Conservation (phyloP, 2,888 invertebrate species). For the Brachyptera putata region DNA sequence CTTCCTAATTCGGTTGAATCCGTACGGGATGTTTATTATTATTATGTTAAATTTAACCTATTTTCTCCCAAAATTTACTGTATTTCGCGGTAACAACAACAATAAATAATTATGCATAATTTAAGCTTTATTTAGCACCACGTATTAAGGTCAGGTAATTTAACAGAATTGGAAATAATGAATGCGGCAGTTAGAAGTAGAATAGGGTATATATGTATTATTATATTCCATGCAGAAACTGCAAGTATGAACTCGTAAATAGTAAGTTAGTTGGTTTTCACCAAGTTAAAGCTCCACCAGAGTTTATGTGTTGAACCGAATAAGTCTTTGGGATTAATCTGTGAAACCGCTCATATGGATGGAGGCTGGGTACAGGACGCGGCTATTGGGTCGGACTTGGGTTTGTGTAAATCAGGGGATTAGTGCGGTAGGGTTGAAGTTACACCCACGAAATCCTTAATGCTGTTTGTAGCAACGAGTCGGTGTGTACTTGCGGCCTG, state of each 20-base stretch:
- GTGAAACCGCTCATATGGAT: slow-evolving; percentile 16
- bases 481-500: slow-evolving; percentile 18
- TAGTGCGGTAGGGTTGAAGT: slow-evolving; percentile 21
- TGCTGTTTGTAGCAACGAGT: slow-evolving; percentile 29
- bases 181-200: neutral
- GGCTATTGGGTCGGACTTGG: neutral
- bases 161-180: neutral
- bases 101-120: slow-evolving; percentile 4
- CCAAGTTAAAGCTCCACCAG: slow-evolving; percentile 7
- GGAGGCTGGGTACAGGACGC: neutral
- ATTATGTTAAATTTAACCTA: too few relatives aligned
- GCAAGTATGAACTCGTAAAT: slow-evolving; percentile 19
- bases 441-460: slow-evolving; percentile 27
- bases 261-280: slow-evolving; percentile 21
- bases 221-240: slow-evolving; percentile 3
- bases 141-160: neutral
- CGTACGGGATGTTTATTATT: too few relatives aligned
- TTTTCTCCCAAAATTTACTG: too few relatives aligned
- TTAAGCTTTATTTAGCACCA: slow-evolving; percentile 5
- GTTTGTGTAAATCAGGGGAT: slow-evolving; percentile 31
- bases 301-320: slow-evolving; percentile 21
- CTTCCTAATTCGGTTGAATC: too few relatives aligned
- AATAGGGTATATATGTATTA: neutral
- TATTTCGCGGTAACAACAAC: too few relatives aligned
- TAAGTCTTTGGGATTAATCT: slow-evolving; percentile 19